Percentiles rank a stretch among this genome's conserved stretches.
phyloP scores from a whole-genome alignment of 2,888 invertebrate genomes.

The Lasius fuliginosus region DNA sequence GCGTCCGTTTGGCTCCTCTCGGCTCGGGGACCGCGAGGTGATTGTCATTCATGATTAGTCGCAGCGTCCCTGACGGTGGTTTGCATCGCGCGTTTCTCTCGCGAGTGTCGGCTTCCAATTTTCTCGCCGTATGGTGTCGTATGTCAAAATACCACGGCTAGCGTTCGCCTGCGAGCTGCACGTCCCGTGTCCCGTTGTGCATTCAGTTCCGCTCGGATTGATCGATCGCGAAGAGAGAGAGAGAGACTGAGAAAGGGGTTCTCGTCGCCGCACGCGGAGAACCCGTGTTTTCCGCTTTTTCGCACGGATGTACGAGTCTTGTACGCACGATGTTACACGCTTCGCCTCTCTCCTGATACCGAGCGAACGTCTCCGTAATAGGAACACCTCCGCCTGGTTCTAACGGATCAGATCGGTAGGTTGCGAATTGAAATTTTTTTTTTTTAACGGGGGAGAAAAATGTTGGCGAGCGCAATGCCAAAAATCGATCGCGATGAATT shows the following conservation, averaged over 20 bases:
- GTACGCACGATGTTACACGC: conserved; percentile 15
- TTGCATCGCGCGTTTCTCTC: conserved; percentile 15
- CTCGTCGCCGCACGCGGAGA: background rate
- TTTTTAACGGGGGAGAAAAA: background rate
- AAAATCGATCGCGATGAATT: conserved; percentile 14
- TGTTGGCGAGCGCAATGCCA: background rate
- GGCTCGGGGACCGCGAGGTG: conserved; percentile 52
- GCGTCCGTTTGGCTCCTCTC: conserved; percentile 57
- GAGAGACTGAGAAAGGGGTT: background rate
- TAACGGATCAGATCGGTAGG: conserved; percentile 9
- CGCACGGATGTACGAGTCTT: background rate
- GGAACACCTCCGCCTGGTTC: background rate
- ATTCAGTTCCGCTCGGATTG: conserved; percentile 50
- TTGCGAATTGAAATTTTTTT: background rate
- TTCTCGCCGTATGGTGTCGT: conserved; percentile 41
- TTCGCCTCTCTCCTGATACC: conserved; percentile 20
- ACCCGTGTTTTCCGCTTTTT: conserved; percentile 30
- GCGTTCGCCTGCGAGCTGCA: conserved; percentile 26
- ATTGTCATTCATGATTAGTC: conserved; percentile 68
- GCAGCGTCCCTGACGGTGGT: conserved; percentile 30
- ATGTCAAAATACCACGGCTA: conserved; percentile 42
- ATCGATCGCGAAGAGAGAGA: conserved; percentile 64
- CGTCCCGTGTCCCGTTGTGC: conserved; percentile 44
- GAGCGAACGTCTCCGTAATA: conserved; percentile 3
- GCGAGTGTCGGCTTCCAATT: conserved; percentile 14